Conservation (phyloP, 2,888 invertebrate species). For the Drosophila helvetica region DNA sequence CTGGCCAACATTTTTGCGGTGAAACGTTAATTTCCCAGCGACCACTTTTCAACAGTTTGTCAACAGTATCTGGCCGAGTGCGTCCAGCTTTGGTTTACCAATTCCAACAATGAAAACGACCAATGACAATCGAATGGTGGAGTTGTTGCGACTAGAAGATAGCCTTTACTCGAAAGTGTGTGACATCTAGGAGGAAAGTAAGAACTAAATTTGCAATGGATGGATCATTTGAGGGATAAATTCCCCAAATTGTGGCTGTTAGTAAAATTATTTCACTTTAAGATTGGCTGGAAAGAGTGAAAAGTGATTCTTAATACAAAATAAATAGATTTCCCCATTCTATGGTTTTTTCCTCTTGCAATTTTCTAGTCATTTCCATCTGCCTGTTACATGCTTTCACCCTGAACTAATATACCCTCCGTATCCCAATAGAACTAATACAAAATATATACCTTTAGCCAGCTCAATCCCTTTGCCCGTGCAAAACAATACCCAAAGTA, state of each 20-base stretch:
- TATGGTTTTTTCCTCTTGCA: not conserved
- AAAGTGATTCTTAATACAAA: no score
- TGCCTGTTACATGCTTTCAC: not conserved
- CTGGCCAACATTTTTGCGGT: slow-evolving; percentile 71
- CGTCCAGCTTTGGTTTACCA: slow-evolving; percentile 44
- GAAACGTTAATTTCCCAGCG: slow-evolving; percentile 76
- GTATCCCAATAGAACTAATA: slow-evolving; percentile 6
- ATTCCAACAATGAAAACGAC: slow-evolving; percentile 43
- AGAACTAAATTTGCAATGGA: no score
- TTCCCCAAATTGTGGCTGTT: no score
- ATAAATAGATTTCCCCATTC: no score
- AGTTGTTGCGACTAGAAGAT: slow-evolving; percentile 1
- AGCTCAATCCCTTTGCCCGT: slow-evolving; percentile 3
- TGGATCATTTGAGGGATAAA: no score
- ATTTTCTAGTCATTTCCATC: not conserved
- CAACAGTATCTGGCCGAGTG: slow-evolving; percentile 44
- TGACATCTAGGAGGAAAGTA: no score
- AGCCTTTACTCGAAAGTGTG: no score
- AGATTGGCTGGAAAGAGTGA: no score
- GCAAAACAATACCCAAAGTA: slow-evolving; percentile 16
- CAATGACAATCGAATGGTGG: not conserved
- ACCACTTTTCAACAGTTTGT: slow-evolving; percentile 76
- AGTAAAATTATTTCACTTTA: no score
- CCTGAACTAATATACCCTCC: not conserved
- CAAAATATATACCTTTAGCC: slow-evolving; percentile 10